These are phyloP conservation scores for Mesembrinibis cayennensis DNA, from an alignment of 2,113 vertebrate species.

Conservation along the genomic window DNA sequence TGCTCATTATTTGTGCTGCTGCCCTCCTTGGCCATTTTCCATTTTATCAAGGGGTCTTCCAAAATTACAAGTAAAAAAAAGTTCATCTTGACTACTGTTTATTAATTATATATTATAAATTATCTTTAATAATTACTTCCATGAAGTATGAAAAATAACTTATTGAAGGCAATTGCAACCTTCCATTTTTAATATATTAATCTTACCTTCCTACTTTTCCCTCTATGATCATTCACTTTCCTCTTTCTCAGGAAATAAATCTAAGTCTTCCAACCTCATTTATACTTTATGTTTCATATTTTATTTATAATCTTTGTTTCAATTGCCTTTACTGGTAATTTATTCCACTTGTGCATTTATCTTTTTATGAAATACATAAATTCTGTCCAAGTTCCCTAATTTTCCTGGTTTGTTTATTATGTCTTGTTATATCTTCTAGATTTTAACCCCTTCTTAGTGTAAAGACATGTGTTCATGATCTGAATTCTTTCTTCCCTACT, in stretches of 20 bases:
- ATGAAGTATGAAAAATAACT: slow-evolving; percentile 6
- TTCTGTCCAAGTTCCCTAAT: background rate
- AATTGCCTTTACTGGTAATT: slow-evolving; percentile 56
- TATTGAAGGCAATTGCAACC: background rate
- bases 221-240: background rate
- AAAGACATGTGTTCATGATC: background rate
- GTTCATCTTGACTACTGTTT: background rate
- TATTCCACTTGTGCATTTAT: slow-evolving; percentile 34
- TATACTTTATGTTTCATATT: slow-evolving; percentile 65
- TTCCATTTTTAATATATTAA: slow-evolving; percentile 1
- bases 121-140: slow-evolving; percentile 5
- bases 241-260: slow-evolving; percentile 52
- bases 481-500: background rate
- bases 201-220: slow-evolving; percentile 21
- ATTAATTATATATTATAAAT: slow-evolving; percentile 16
- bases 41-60: background rate
- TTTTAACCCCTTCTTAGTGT: background rate
- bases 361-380: slow-evolving; percentile 11
- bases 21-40: background rate
- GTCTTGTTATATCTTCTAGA: background rate
- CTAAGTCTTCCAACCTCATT: slow-evolving; percentile 52
- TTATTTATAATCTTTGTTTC: slow-evolving; percentile 63
- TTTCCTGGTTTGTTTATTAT: background rate
- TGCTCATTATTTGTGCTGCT: background rate
- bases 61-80: background rate